phyloP scores from a whole-genome alignment of 2,888 invertebrate species.

The Atrina japonica region DNA sequence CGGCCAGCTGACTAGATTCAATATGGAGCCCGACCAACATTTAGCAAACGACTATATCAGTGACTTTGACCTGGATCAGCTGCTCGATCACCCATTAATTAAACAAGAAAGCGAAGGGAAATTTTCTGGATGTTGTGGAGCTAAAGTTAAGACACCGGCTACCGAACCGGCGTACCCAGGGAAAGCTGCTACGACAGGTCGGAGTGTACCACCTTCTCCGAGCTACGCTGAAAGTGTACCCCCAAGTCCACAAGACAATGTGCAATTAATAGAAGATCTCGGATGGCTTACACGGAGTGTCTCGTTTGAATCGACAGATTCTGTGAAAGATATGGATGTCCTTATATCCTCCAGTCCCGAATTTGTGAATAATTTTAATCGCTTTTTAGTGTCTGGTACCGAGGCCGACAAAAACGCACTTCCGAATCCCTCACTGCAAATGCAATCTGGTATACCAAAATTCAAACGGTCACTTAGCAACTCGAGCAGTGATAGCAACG shows the following conservation, averaged over 20 bases:
- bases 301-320: constrained; percentile 43
- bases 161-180: constrained; percentile 47
- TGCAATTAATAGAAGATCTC: constrained; percentile 64
- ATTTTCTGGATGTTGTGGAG: constrained; percentile 57
- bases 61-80: constrained; percentile 73
- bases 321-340: constrained; percentile 57
- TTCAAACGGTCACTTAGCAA: constrained; percentile 31
- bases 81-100: constrained; percentile 62
- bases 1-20: constrained; percentile 61
- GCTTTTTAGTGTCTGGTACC: constrained; percentile 56
- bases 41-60: constrained; percentile 73
- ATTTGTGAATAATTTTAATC: constrained; percentile 64
- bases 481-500: constrained; percentile 25
- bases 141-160: constrained; percentile 39
- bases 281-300: constrained; percentile 66
- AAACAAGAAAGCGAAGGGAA: constrained; percentile 58
- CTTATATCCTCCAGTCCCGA: constrained; percentile 67
- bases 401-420: constrained; percentile 45
- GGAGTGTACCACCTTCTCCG: constrained; percentile 69
- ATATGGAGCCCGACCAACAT: constrained; percentile 68
- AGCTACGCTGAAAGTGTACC: constrained; percentile 52
- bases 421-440: constrained; percentile 18
- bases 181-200: constrained; percentile 54
- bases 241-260: constrained; percentile 49
- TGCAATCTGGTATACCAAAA: constrained; percentile 5